Conservation (phyloP, 2,113 vertebrate species). For the human (Homo sapiens) region GRCh38 chr7:123683501-123684000, state of each 20-base stretch:
- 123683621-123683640: slow-evolving; percentile 78
- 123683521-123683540: slow-evolving; percentile 88
- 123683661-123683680: slow-evolving; percentile 79
- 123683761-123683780: slow-evolving; percentile 43
- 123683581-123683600: slow-evolving; percentile 79
- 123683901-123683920: slow-evolving; percentile 66
- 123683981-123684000: slow-evolving; percentile 79
- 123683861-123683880: slow-evolving; percentile 57
- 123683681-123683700: slow-evolving; percentile 78
- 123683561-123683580: slow-evolving; percentile 83
- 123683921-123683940: slow-evolving; percentile 67
- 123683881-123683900: slow-evolving; percentile 70
- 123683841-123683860: slow-evolving; percentile 44
- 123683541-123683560: slow-evolving; percentile 85
- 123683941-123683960: slow-evolving; percentile 74
- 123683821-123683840: slow-evolving; percentile 55
- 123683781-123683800: slow-evolving; percentile 66
- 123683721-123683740: slow-evolving; percentile 62
- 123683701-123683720: slow-evolving; percentile 35
- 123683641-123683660: slow-evolving; percentile 78
- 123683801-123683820: slow-evolving; percentile 65
- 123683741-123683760: slow-evolving; percentile 62
- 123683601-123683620: slow-evolving; percentile 75
- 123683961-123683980: slow-evolving; percentile 80
- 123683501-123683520: slow-evolving; percentile 87